phyloP scores from a whole-genome alignment of 37 sponge, comb jelly and placozoan species.

The Agelas oroides region DNA sequence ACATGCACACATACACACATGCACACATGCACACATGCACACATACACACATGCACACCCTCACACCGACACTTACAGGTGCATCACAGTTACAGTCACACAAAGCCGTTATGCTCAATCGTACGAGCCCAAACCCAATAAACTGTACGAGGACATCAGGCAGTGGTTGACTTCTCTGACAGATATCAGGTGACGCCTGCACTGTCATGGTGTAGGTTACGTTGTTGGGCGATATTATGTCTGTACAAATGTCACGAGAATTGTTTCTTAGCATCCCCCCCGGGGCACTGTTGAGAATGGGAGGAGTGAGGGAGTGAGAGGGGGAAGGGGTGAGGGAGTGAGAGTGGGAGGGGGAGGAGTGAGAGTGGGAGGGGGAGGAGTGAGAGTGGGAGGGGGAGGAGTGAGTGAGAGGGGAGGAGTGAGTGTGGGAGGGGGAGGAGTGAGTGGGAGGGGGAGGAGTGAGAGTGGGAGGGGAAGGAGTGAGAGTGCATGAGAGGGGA shows the following conservation, averaged over 20 bases:
- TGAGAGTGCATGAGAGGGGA: no score
- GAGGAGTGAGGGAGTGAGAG: neutral
- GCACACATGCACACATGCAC: no score
- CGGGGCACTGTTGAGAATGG: constrained; percentile 21
- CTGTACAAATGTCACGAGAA: constrained; percentile 32
- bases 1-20: no score
- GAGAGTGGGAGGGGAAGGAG: no score
- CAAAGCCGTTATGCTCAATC: constrained; percentile 27
- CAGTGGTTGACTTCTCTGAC: neutral
- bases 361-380: neutral
- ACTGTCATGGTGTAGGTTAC: constrained; percentile 48
- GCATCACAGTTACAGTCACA: constrained; percentile 57
- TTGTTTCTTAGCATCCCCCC: constrained; percentile 5
- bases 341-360: no score
- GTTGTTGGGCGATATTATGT: constrained; percentile 15
- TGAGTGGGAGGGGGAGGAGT: neutral
- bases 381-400: no score
- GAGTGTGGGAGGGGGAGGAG: neutral
- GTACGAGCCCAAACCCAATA: constrained; percentile 80
- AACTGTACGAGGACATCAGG: constrained; percentile 40
- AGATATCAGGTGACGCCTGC: constrained; percentile 36
- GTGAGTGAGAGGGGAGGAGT: neutral
- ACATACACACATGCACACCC: neutral
- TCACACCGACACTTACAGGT: no score
- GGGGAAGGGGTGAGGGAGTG: neutral